phyloP scores from a whole-genome alignment of 1,140 invertebrate species.

The Mesaphorura yosii region DNA sequence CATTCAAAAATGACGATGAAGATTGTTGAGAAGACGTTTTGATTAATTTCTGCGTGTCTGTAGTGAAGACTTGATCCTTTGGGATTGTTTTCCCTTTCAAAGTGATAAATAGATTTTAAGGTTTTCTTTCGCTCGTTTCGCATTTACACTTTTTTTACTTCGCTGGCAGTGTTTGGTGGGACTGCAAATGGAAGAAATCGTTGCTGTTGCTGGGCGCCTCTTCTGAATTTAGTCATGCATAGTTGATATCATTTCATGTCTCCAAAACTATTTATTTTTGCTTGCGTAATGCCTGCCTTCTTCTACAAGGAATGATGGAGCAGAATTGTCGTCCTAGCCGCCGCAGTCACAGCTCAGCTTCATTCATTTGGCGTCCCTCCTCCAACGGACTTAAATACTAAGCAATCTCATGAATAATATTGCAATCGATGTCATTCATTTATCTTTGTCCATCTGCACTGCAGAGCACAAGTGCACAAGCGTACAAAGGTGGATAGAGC shows the following conservation, averaged over 20 bases:
- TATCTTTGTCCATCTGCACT: too few relatives aligned
- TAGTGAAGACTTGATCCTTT: constrained; percentile 22
- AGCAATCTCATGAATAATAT: too few relatives aligned
- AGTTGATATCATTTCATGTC: neutral
- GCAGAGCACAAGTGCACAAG: too few relatives aligned
- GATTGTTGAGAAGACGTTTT: constrained; percentile 21
- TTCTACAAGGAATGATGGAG: too few relatives aligned
- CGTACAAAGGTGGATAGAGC: too few relatives aligned
- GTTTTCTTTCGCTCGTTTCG: constrained; percentile 14
- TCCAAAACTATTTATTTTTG: neutral
- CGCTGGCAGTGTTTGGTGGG: neutral
- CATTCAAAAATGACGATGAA: constrained; percentile 7
- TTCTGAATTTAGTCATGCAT: neutral
- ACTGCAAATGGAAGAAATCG: neutral
- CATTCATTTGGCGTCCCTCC: too few relatives aligned
- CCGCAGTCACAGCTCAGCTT: too few relatives aligned
- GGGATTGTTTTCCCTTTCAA: constrained; percentile 25
- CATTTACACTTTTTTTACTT: neutral
- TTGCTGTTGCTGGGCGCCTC: neutral
- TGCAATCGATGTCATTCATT: too few relatives aligned
- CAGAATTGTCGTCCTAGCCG: too few relatives aligned
- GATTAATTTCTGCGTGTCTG: constrained; percentile 27
- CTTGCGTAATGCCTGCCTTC: too few relatives aligned
- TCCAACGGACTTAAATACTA: too few relatives aligned
- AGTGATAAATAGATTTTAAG: constrained; percentile 30